Base-by-base conservation (phyloP, 2,888 invertebrate species). In the Dendrolimus pini region DNA sequence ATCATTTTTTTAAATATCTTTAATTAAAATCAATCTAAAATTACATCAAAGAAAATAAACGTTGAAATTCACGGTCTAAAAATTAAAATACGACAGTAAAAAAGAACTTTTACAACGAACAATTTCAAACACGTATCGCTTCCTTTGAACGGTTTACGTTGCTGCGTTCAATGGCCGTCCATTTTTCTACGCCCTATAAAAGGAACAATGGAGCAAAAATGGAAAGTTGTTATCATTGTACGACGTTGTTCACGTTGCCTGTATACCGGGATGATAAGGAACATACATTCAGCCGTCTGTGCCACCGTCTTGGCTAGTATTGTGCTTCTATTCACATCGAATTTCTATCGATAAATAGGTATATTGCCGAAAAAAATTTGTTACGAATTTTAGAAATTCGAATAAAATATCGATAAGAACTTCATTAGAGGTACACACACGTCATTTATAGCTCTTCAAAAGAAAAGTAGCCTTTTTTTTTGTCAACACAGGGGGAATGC, bases 111-210 rank as follows among this genome's bases (percentile, higher is more conserved):
- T 47, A 47, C 47, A 47, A 30, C 30, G 61, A 59, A 62, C 53
- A 68, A 56, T 67, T 70, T 68, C 69, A 68, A 73, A 72, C 66
- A 65, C 47, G 47, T 10, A 47, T 47, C 47, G 47, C 12, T 47
- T 47, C 12, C 47, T 10, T 47, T 47, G 47, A 10, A 12, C 12
- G 47, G 9, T 12, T 2, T 47, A 47, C 47, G 12, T 47, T 47
- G 47, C 47, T 47, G 47, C 47, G 47, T 47, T 47, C 47, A 47
- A 47, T 47, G 47, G 47, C 47, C 8, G 9, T 47, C 47, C 47
- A 47, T 47, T 47, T 47, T 47, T 12, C 47, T 47, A 47, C 47
- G 12, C 9, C 47, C 9, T 9, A 47, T 47, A 47, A 47, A 47
- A 47, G 47, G 9, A 12, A 47, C 47, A 47, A 47, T 47, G 47